These are phyloP conservation scores for Neocrepidodera transversa DNA, from an alignment of 2,888 invertebrate species.

Conservation along the genomic window DNA sequence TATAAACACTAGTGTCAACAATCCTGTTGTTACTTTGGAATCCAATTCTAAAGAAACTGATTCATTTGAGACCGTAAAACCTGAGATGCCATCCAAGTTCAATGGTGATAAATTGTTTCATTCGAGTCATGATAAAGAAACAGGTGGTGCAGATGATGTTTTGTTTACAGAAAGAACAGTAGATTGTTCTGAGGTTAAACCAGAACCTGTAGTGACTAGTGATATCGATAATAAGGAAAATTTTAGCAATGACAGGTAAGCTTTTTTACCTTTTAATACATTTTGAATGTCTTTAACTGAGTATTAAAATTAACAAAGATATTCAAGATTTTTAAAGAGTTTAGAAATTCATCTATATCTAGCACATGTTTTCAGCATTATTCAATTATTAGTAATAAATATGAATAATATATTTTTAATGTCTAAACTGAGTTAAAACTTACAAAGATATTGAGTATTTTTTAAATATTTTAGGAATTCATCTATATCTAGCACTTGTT, in stretches of 20 bases:
- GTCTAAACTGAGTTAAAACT: no score
- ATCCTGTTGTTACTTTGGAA: conserved; percentile 26
- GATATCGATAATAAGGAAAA: conserved; percentile 34
- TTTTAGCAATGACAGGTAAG: conserved; percentile 32
- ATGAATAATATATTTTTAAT: no score
- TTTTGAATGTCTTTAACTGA: no score
- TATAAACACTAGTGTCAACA: conserved; percentile 29
- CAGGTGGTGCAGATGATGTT: conserved; percentile 28
- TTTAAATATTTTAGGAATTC: no score
- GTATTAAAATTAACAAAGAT: no score
- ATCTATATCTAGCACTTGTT: no score
- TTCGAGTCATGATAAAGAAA: conserved; percentile 31
- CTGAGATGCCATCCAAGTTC: conserved; percentile 28
- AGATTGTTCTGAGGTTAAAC: conserved; percentile 22
- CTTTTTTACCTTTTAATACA: conserved; percentile 1
- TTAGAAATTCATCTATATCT: no score
- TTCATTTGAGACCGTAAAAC: conserved; percentile 12
- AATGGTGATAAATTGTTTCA: conserved; percentile 38
- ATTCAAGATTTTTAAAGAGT: no score
- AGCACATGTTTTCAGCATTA: no score
- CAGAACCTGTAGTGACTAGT: conserved; percentile 22
- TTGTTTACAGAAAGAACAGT: conserved; percentile 25
- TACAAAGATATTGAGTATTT: no score
- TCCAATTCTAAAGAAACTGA: conserved; percentile 20
- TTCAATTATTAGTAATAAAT: no score